Base-by-base conservation (phyloP, 2,888 invertebrate species). In the Prionchulus punctatus region DNA sequence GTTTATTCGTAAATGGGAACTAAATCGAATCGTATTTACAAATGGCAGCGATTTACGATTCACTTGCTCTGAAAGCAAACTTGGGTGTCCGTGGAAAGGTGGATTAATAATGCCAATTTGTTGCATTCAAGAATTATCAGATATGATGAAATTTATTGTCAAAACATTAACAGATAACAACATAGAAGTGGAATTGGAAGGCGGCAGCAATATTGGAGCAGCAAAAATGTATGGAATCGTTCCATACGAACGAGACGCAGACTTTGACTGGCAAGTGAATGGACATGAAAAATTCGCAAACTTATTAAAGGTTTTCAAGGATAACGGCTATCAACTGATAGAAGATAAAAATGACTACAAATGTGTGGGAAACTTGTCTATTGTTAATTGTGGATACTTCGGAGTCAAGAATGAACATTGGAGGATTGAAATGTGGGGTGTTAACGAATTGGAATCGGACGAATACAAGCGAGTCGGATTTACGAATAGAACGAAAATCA, bases 351-450 rank as follows among this genome's bases (percentile, higher is more conserved):
- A 36, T 18, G 36, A 36, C 7, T 12, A 7, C 7, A 18, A 36
- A 36, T 36, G 36, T 36, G 7, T 36, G 36, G 12, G 18, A 12
- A 36, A 36, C 12, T 7, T 12, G 7, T n/a, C n/a, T n/a, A 12
- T 7, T 7, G 18, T 36, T 18, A 36, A 36, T 18, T 36, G 36
- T 18, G 36, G 36, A 12, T 36, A 36, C 18, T 36, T 12, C 36
- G 7, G 7, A 18, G 7, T 36, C 7, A 12, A 7, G 12, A 36
- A 7, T 36, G 18, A 12, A 36, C 7, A 36, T 36, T 53, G 53
- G 53, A 23, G 53, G 4, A 42, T 53, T 42, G 53, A 53, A 36
- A 23, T 53, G 4, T 53, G 53, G 53, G 53, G 53, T 53, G 42
- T 42, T 3, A 53, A 21, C 42, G n/a, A 4, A 15, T 36, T 30